Base-by-base conservation (phyloP, 2,797 vertebrate genomes). In the Etheostoma nigrum region DNA sequence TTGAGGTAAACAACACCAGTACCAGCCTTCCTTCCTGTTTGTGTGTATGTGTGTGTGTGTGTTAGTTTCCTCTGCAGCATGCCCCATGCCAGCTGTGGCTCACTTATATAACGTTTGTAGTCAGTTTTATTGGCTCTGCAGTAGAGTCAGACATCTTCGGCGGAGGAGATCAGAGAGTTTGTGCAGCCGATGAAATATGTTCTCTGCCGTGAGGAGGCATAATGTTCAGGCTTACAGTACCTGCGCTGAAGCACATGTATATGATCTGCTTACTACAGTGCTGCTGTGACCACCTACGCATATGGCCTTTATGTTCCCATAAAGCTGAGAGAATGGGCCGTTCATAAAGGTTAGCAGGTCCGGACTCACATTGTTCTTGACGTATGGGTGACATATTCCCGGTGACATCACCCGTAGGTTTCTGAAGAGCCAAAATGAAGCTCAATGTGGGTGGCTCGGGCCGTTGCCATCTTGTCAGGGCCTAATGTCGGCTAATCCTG, bases 91-190 rank as follows among this genome's bases (percentile, higher is more conserved):
- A 84, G 76, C 80, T 73, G 87, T 78, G 81, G 52, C 82, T 74
- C 66, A 53, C 79, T 82, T 67, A 48, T 57, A 63, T 76, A 87
- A 76, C 47, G 6, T 67, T 77, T 64, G 55, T 51, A 62, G 65
- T 71, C 1, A 4, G 44, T 70, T 83, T 84, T 83, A 78, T 74
- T 74, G 79, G 42, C 67, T 76, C 72, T 84, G 76, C 81, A 75
- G 86, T 58, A 74, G 76, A 77, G 67, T 54, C 7, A 8, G 71
- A 65, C 69, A 18, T 55, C 67, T 70, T 48, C 5, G 16, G 51
- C 62, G 65, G 3, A 55, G 21, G 16, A 78, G 76, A 81, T 86
- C 76, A 72, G 33, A 44, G 62, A 70, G 49, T 80, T 18, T 60
- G 54, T 72, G 66, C 59, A 53, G 52, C 40, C 1, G 36, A 40